Conservation (phyloP, 2,797 vertebrate species). For the Margarornis squamiger region DNA sequence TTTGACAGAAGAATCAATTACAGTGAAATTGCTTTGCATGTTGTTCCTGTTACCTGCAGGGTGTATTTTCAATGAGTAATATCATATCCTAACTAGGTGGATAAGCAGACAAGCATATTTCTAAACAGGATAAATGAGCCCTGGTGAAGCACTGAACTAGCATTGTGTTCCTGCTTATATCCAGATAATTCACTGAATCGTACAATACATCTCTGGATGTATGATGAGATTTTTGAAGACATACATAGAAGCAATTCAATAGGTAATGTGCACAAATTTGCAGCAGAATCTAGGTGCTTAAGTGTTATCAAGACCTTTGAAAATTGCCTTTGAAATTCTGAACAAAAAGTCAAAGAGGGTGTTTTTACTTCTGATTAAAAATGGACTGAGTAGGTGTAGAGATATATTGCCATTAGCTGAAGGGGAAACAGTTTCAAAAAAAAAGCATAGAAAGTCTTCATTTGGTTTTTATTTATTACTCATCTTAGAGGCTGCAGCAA, state of each 20-base stretch:
- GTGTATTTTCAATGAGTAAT: not conserved
- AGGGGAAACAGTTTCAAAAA: not conserved
- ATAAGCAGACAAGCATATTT: conserved; percentile 27
- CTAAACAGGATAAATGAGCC: conserved; percentile 42
- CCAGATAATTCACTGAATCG: not conserved
- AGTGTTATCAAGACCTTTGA: conserved; percentile 6
- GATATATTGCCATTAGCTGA: not conserved
- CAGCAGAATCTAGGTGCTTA: not conserved
- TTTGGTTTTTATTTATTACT: conserved; percentile 8
- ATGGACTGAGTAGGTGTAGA: not conserved
- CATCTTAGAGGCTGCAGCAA: not conserved
- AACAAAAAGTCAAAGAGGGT: conserved; percentile 28
- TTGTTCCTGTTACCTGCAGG: conserved; percentile 31
- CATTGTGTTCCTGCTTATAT: not conserved
- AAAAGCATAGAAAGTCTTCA: not conserved
- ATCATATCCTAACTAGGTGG: not conserved
- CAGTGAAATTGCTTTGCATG: conserved; percentile 13
- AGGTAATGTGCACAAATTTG: not conserved
- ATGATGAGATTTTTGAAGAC: conserved; percentile 24
- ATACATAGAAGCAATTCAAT: not conserved
- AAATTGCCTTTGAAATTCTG: conserved; percentile 38
- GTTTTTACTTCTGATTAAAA: conserved; percentile 46
- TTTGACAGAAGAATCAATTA: conserved; percentile 43
- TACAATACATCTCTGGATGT: not conserved
- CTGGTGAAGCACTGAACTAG: not conserved